Percentiles rank a stretch among this genome's conserved stretches.
Conservation (phyloP, 23 tunicate species). For the Corella eumyota region DNA sequence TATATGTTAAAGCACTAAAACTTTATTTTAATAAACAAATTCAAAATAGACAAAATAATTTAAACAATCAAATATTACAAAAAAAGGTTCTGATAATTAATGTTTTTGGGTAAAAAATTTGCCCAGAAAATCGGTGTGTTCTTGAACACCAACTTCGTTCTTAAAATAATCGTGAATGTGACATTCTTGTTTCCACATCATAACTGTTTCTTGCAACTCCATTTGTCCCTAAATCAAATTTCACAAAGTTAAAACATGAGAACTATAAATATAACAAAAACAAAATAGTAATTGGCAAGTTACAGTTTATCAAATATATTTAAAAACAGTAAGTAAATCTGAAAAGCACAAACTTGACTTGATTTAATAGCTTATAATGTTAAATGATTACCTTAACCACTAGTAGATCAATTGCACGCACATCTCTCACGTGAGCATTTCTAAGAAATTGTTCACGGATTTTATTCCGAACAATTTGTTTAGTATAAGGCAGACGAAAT, state of each 20-base stretch:
- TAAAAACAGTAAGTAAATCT: neutral
- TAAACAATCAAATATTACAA: too few species aligned
- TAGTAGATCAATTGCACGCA: conserved; percentile 67
- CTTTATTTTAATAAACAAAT: too few species aligned
- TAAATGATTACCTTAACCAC: conserved; percentile 35
- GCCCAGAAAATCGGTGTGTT: conserved; percentile 65
- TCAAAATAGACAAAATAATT: too few species aligned
- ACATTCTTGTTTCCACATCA: conserved; percentile 65
- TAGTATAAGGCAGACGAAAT: conserved; percentile 36
- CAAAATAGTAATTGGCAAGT: neutral
- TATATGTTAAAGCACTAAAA: too few species aligned
- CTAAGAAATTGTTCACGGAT: conserved; percentile 63
- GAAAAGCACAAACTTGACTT: neutral
- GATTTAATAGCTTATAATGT: neutral
- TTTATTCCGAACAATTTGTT: conserved; percentile 16
- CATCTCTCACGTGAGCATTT: conserved; percentile 78
- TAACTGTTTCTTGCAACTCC: conserved; percentile 83
- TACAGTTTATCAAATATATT: neutral
- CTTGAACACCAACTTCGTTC: conserved; percentile 17
- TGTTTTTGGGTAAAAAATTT: conserved; percentile 79
- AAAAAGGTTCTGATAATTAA: conserved; percentile 5
- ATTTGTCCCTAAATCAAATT: conserved; percentile 40
- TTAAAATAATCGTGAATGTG: conserved; percentile 45
- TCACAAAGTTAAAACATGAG: too few species aligned
- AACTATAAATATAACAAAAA: neutral